A percentile compares a stretch with the other conserved stretches of the same genome.
Conservation (phyloP, 64 coral and sea anemone species). For the Catalaphyllia jardinei region DNA sequence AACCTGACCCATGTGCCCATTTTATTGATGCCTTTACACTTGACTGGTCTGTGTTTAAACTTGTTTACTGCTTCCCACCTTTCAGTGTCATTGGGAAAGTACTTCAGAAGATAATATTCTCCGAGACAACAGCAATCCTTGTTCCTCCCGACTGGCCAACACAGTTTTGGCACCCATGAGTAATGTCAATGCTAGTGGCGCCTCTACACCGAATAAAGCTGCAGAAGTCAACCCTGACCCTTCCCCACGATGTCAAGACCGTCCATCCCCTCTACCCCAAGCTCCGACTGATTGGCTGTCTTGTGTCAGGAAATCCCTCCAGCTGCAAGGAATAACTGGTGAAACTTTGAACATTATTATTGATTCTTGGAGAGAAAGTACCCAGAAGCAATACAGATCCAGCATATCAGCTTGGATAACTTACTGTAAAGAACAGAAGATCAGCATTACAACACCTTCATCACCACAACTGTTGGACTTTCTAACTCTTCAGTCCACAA, state of each 20-base stretch:
- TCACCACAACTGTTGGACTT: slow-evolving; percentile 26
- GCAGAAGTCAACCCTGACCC: slow-evolving; percentile 34
- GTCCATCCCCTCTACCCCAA: slow-evolving; percentile 66
- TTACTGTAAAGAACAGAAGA: slow-evolving; percentile 26
- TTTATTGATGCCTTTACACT: slow-evolving; percentile 42
- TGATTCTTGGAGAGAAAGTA: slow-evolving; percentile 48
- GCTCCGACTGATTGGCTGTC: slow-evolving; percentile 65
- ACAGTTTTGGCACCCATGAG: slow-evolving; percentile 58
- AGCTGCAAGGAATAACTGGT: slow-evolving; percentile 43
- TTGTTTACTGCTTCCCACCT: slow-evolving; percentile 12
- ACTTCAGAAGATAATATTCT: slow-evolving; percentile 14
- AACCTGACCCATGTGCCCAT: slow-evolving; percentile 45
- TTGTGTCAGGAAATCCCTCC: slow-evolving; percentile 55
- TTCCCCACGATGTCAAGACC: slow-evolving; percentile 22
- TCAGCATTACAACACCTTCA: slow-evolving; percentile 22
- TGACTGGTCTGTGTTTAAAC: slow-evolving; percentile 42
- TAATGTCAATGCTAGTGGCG: slow-evolving; percentile 25
- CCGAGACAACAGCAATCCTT: slow-evolving; percentile 33
- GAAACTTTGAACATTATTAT: slow-evolving; percentile 52
- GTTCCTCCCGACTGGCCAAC: slow-evolving; percentile 63
- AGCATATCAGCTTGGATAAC: slow-evolving; percentile 34
- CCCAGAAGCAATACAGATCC: slow-evolving; percentile 47
- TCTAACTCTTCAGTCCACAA: slow-evolving; percentile 18
- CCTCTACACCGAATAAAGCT: slow-evolving; percentile 45
- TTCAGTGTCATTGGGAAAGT: slow-evolving; percentile 55